Evolutionary conservation across 2,888 invertebrate species (phyloP).

Genomic region (Ochlodes sylvanus): DNA sequence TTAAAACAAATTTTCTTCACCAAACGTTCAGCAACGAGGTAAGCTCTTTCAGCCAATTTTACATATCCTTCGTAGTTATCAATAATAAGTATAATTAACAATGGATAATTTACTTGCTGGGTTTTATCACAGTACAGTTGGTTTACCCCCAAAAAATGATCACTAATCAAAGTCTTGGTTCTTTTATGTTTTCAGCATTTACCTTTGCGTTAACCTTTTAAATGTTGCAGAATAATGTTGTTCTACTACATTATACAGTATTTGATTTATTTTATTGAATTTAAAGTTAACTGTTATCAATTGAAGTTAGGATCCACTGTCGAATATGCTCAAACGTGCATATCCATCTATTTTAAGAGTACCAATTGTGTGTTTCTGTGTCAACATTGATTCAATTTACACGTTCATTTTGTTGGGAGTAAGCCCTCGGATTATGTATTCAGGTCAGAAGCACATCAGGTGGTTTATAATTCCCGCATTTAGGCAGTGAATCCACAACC

Average conservation of each 20-base stretch:
- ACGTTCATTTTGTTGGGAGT: neutral
- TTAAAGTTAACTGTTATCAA: too few relatives aligned
- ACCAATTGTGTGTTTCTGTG: neutral
- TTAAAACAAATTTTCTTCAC: too few relatives aligned
- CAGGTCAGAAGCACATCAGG: conserved; percentile 76
- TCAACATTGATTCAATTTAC: neutral
- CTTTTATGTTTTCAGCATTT: neutral
- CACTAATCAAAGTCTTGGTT: neutral
- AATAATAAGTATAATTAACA: neutral
- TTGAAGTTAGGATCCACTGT: too few relatives aligned
- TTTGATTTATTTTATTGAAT: too few relatives aligned
- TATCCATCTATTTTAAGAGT: neutral
- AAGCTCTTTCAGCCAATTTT: neutral
- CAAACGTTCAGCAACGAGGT: too few relatives aligned
- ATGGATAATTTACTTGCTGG: neutral
- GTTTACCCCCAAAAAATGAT: neutral
- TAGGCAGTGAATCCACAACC: conserved; percentile 74
- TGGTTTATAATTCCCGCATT: conserved; percentile 79
- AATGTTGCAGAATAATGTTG: too few relatives aligned
- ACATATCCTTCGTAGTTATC: neutral
- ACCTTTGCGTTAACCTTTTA: too few relatives aligned
- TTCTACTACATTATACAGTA: too few relatives aligned
- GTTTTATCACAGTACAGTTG: conserved; percentile 2
- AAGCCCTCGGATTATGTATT: conserved; percentile 27
- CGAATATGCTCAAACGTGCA: too few relatives aligned